phyloP scores from a whole-genome alignment of 2,797 vertebrate species.

The Cottoperca gobio region DNA sequence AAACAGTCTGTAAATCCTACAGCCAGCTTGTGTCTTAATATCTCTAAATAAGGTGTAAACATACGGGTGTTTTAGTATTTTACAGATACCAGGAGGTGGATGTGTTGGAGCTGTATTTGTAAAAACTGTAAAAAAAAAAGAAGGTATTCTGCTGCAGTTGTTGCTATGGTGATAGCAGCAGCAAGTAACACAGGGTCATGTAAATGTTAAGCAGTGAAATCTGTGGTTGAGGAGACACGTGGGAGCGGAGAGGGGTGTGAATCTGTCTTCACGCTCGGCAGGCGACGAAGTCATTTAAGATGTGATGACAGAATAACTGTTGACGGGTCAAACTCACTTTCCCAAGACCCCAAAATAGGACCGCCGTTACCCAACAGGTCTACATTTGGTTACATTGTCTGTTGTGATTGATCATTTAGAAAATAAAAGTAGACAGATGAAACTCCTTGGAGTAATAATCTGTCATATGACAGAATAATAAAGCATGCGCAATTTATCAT shows the following conservation, averaged over 20 bases:
- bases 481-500: too few relatives aligned
- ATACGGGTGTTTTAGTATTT: too few relatives aligned
- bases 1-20: not conserved
- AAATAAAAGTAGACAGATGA: not conserved
- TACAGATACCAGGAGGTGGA: too few relatives aligned
- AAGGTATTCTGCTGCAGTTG: slow-evolving; percentile 41
- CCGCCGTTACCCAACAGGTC: fast-evolving
- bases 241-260: slow-evolving; percentile 19
- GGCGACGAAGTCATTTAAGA: slow-evolving; percentile 30
- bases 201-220: slow-evolving; percentile 28
- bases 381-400: not conserved
- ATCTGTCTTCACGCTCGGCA: slow-evolving; percentile 10
- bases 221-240: not conserved
- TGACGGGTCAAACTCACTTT: not conserved
- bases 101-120: slow-evolving; percentile 13
- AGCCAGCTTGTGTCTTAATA: fast-evolving
- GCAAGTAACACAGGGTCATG: slow-evolving; percentile 45
- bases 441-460: not conserved
- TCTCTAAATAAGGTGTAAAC: not conserved
- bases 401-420: not conserved
- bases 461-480: not conserved
- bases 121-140: slow-evolving; percentile 1
- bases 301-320: slow-evolving; percentile 12
- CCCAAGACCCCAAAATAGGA: not conserved
- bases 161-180: slow-evolving; percentile 64